phyloP scores from a whole-genome alignment of 2,113 vertebrate species.

The Toxotes jaculatrix region DNA sequence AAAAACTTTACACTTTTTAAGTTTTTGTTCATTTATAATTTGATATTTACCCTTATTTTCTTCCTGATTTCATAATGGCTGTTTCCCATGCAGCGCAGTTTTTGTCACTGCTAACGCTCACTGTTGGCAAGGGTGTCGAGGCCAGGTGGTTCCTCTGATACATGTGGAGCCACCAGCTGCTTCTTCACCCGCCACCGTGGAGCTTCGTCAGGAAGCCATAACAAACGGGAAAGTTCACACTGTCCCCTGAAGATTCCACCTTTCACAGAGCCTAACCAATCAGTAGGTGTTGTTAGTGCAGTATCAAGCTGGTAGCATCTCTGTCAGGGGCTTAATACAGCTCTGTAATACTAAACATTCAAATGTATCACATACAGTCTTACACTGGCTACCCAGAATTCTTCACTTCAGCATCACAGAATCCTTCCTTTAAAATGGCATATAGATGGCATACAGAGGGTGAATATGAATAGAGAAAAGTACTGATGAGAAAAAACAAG shows the following conservation, averaged over 20 bases:
- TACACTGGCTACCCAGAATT: background rate
- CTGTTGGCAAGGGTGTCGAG: conserved; percentile 20
- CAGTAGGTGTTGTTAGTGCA: background rate
- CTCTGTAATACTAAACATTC: background rate
- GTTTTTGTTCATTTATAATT: background rate
- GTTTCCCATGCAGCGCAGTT: background rate
- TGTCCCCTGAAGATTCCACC: conserved; percentile 12
- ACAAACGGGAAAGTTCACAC: conserved; percentile 17
- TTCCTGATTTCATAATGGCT: background rate
- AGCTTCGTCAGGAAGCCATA: conserved; percentile 17
- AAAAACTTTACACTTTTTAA: background rate
- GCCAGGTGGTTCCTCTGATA: conserved; percentile 26
- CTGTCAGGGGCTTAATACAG: background rate
- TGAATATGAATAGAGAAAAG: conserved; percentile 20
- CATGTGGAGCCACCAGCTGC: conserved; percentile 54
- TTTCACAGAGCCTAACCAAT: background rate
- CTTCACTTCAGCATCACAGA: background rate
- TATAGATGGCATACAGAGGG: background rate
- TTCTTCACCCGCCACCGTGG: conserved; percentile 36
- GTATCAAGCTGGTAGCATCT: background rate
- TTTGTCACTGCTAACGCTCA: background rate
- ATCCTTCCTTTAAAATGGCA: background rate
- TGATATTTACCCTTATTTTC: background rate
- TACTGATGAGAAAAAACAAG: background rate
- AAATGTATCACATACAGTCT: background rate